A percentile compares a stretch with the other conserved stretches of the same genome.
phyloP scores from a whole-genome alignment of 2,888 invertebrate genomes.

The Agrotis clavis region DNA sequence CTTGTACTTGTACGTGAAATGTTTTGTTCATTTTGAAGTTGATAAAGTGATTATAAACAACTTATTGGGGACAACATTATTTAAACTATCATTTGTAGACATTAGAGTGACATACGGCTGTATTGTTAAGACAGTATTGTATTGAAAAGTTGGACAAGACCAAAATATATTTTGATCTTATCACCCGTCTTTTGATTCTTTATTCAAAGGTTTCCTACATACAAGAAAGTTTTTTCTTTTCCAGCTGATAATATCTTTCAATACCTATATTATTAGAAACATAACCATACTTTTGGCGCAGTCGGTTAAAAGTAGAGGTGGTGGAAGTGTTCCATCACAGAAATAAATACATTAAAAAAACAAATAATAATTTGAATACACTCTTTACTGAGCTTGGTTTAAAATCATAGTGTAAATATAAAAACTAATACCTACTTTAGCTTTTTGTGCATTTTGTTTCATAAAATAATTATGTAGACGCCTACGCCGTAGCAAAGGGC shows the following conservation, averaged over 20 bases:
- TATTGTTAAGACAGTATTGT: conserved; percentile 1
- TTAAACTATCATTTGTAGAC: not conserved
- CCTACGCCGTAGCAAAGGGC: conserved; percentile 14
- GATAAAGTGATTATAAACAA: conserved; percentile 38
- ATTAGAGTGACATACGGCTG: conserved; percentile 22
- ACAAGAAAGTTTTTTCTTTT: too few species aligned
- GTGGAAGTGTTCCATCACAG: not conserved
- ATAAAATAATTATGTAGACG: not conserved
- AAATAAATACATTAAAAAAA: not conserved
- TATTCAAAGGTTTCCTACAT: not conserved
- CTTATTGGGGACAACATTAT: conserved; percentile 19
- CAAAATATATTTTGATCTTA: not conserved
- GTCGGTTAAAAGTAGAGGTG: too few species aligned
- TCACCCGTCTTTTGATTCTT: not conserved
- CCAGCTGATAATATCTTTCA: too few species aligned
- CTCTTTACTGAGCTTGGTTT: not conserved
- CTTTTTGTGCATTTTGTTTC: too few species aligned
- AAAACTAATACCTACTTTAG: too few species aligned
- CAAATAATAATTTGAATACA: too few species aligned
- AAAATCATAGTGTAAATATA: not conserved
- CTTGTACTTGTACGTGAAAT: conserved; percentile 6
- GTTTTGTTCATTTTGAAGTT: not conserved
- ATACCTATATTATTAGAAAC: too few species aligned
- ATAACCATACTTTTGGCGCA: too few species aligned
- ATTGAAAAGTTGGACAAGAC: not conserved